phyloP scores from a whole-genome alignment of 30 jellyfish, hydroid and myxozoan genomes.

The Cassiopea andromeda region DNA sequence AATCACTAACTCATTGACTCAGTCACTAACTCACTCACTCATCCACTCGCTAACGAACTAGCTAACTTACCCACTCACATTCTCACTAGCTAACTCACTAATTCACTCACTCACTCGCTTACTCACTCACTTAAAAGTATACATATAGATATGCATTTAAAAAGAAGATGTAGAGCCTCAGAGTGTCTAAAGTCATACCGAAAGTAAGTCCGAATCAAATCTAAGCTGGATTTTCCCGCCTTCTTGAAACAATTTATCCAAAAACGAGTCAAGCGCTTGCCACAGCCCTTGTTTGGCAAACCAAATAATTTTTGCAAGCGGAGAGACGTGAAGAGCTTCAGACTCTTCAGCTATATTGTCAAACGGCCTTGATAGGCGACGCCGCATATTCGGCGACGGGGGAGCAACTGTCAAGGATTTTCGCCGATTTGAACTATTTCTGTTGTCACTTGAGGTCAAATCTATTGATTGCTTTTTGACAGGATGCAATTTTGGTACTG shows the following conservation, averaged over 20 bases:
- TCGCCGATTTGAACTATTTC: conserved; percentile 8
- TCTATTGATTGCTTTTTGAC: conserved; percentile 4
- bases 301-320: conserved; percentile 60
- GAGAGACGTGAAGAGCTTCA: conserved; percentile 47
- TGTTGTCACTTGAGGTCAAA: conserved; percentile 5
- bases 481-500: neutral
- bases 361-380: conserved; percentile 34
- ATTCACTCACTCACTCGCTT: too few species aligned
- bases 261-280: conserved; percentile 64
- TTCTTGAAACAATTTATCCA: conserved; percentile 42
- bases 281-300: conserved; percentile 66
- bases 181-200: conserved; percentile 23
- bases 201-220: conserved; percentile 44
- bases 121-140: too few species aligned
- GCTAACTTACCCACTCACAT: too few species aligned
- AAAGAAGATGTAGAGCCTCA: too few species aligned
- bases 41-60: too few species aligned
- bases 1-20: too few species aligned
- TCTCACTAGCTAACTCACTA: too few species aligned
- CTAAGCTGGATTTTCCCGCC: conserved; percentile 16
- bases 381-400: neutral
- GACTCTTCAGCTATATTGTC: conserved; percentile 25
- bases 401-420: neutral
- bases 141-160: too few species aligned
- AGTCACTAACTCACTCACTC: too few species aligned